A percentile compares a stretch with the other conserved stretches of the same genome.
These are phyloP conservation scores for Bergia puertoricense DNA, from an alignment of 92 coral and sea anemone species.

Conservation along the genomic window DNA sequence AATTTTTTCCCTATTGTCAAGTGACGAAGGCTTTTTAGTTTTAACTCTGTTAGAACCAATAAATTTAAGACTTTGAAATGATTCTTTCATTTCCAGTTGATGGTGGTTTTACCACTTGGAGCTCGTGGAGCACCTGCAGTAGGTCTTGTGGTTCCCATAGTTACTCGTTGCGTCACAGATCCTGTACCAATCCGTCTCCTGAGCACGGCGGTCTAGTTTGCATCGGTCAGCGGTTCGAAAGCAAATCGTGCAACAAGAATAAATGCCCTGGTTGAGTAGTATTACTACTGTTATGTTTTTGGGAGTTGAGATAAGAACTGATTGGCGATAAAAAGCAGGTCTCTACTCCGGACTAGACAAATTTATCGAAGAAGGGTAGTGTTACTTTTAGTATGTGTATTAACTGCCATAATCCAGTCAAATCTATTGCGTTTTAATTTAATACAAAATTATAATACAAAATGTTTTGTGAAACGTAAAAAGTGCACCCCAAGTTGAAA, in stretches of 20 bases:
- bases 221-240: constrained; percentile 52
- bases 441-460: no score
- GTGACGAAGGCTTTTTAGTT: neutral
- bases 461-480: no score
- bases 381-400: no score
- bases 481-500: no score
- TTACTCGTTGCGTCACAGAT: constrained; percentile 51
- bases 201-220: constrained; percentile 60
- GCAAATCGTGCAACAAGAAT: constrained; percentile 57
- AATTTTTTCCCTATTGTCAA: neutral
- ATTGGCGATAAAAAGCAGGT: neutral
- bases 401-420: no score
- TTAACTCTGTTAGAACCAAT: neutral
- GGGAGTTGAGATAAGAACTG: neutral
- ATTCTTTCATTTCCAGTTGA: constrained; percentile 43
- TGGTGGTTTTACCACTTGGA: constrained; percentile 66
- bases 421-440: no score
- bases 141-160: constrained; percentile 62
- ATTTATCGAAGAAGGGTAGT: no score
- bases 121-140: constrained; percentile 64
- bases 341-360: neutral
- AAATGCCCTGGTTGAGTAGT: constrained; percentile 44
- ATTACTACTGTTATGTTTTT: neutral
- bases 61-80: neutral
- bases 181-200: constrained; percentile 61